Conservation (phyloP, 2,888 invertebrate species). For the Amphipoea oculea region DNA sequence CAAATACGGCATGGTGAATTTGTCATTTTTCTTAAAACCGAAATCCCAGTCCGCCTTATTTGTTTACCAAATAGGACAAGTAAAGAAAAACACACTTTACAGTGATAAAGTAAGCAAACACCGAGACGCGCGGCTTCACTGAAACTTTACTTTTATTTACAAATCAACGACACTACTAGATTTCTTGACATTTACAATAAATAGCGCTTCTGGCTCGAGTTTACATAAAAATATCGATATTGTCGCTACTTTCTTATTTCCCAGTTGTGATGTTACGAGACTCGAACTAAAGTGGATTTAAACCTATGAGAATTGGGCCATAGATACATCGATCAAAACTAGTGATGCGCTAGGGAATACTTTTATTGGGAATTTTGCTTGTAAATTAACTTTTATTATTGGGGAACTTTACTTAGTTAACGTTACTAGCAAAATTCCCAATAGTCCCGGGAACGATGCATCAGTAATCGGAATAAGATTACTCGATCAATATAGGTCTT, state of each 20-base stretch:
- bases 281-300: constrained; percentile 21
- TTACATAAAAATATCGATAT: constrained; percentile 45
- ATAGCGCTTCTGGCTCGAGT: constrained; percentile 69
- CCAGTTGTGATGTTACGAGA: constrained; percentile 37
- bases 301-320: constrained; percentile 39
- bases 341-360: neutral
- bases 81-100: constrained; percentile 18
- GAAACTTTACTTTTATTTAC: constrained; percentile 33
- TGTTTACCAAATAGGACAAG: constrained; percentile 25
- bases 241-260: constrained; percentile 30
- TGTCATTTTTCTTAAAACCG: neutral
- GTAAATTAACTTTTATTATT: neutral
- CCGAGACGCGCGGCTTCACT: constrained; percentile 17
- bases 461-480: constrained; percentile 3
- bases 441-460: neutral
- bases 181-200: constrained; percentile 51
- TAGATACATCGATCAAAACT: constrained; percentile 4
- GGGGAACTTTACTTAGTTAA: neutral
- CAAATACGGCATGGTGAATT: neutral
- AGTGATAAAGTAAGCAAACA: constrained; percentile 28
- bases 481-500: constrained; percentile 20
- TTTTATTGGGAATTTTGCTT: neutral
- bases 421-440: neutral
- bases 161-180: constrained; percentile 59
- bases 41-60: constrained; percentile 10